Conservation (phyloP, 2,797 vertebrate genomes). For the Denticeps clupeoides region DNA sequence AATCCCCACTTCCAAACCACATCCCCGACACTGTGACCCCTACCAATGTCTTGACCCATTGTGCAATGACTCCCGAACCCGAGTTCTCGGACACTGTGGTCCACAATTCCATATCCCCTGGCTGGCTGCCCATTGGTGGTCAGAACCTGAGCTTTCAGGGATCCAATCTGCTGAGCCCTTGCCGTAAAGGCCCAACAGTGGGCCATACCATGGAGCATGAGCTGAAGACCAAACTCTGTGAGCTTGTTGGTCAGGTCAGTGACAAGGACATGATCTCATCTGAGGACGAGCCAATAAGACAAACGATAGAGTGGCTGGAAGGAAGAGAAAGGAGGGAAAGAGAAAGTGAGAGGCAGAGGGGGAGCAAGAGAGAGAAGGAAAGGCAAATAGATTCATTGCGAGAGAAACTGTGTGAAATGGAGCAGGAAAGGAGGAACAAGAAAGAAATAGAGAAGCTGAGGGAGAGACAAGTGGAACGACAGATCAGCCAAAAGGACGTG, state of each 20-base stretch:
- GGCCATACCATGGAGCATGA: conserved; percentile 55
- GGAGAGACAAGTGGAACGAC: conserved; percentile 1
- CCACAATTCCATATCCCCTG: conserved; percentile 29
- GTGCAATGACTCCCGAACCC: conserved; percentile 39
- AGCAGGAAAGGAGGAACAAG: not conserved
- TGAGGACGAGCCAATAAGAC: conserved; percentile 57
- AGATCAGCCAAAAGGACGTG: conserved; percentile 22
- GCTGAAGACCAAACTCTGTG: conserved; percentile 57
- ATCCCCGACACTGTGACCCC: conserved; percentile 24
- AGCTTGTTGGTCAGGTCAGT: conserved; percentile 63
- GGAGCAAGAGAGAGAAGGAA: not conserved
- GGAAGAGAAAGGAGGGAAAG: conserved; percentile 27
- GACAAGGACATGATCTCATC: conserved; percentile 71
- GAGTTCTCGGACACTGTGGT: conserved; percentile 38
- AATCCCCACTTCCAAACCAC: conserved; percentile 26
- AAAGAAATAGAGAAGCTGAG: not conserved
- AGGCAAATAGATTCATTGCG: too few species aligned
- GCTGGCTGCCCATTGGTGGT: conserved; percentile 16
- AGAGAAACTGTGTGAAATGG: too few species aligned
- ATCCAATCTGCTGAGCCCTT: conserved; percentile 10
- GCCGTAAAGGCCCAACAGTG: conserved; percentile 13
- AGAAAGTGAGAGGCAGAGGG: conserved; percentile 28
- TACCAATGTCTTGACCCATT: conserved; percentile 35
- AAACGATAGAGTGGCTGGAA: conserved; percentile 28
- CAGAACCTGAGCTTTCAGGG: not conserved